A percentile compares a stretch with the other conserved stretches of the same genome.
Evolutionary conservation across 2,888 invertebrate genomes (phyloP).

Genomic region (Piscicola geometra): DNA sequence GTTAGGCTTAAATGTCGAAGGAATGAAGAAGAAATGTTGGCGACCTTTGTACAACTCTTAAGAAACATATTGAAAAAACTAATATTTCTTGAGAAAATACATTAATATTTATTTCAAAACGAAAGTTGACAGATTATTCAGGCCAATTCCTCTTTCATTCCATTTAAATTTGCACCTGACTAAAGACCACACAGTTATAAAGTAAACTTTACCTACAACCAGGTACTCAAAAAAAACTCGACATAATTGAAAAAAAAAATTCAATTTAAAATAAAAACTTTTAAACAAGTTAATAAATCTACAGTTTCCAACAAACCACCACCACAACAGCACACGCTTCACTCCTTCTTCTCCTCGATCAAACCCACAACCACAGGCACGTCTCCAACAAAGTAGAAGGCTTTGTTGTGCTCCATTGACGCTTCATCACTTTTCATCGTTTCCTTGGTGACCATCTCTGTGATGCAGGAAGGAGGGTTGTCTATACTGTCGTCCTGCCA

Average conservation of each 20-base stretch:
- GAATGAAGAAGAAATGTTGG: too few relatives aligned
- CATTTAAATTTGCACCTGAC: too few relatives aligned
- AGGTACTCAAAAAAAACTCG: neutral
- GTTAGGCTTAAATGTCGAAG: too few relatives aligned
- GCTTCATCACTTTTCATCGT: neutral
- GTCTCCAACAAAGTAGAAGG: neutral
- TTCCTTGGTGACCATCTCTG: neutral
- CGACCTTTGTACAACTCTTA: too few relatives aligned
- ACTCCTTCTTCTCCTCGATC: neutral
- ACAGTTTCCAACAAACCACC: too few relatives aligned
- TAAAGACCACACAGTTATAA: too few relatives aligned
- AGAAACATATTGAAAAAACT: neutral
- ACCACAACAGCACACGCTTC: too few relatives aligned
- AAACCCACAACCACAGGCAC: neutral
- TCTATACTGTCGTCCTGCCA: constrained; percentile 6
- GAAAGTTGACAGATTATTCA: too few relatives aligned
- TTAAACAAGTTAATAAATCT: too few relatives aligned
- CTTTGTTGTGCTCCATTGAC: neutral
- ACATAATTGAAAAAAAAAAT: neutral
- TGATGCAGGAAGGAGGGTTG: neutral
- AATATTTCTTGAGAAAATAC: neutral
- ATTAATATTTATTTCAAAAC: neutral
- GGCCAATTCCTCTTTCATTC: too few relatives aligned
- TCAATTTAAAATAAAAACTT: neutral
- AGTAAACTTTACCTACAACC: too few relatives aligned